These are phyloP conservation scores for Volucella inanis DNA, from an alignment of 2,888 invertebrate genomes.

Conservation along the genomic window DNA sequence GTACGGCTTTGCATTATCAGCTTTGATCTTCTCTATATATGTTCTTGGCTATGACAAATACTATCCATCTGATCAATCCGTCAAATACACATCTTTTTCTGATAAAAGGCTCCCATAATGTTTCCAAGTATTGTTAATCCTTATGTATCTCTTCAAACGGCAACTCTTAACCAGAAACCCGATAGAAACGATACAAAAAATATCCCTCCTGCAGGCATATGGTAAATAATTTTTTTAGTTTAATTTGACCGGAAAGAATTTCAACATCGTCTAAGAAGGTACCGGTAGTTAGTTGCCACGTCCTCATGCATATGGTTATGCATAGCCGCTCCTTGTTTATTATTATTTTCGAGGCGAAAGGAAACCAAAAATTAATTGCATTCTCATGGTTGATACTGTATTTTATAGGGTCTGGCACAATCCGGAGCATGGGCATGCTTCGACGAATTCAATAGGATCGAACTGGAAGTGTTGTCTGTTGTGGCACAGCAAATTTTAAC, in stretches of 20 bases:
- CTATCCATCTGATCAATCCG: no score
- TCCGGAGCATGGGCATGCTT: conserved; percentile 97
- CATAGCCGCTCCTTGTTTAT: neutral
- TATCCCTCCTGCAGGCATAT: neutral
- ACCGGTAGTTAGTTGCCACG: neutral
- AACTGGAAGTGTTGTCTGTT: conserved; percentile 95
- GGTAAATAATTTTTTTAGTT: conserved; percentile 42
- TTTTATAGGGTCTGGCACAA: conserved; percentile 90
- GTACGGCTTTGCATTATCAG: no score
- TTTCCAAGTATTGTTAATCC: no score
- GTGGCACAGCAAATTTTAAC: conserved; percentile 97
- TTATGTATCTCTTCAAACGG: no score
- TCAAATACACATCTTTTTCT: no score
- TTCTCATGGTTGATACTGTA: conserved; percentile 35
- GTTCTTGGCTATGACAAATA: no score
- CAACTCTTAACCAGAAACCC: no score
- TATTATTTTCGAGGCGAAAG: neutral
- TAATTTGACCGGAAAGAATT: conserved; percentile 11
- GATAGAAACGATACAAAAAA: conserved; percentile 5
- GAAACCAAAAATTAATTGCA: conserved; percentile 58
- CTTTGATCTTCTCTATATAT: no score
- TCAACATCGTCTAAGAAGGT: neutral
- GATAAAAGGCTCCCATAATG: no score
- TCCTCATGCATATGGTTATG: neutral
- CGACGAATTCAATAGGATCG: conserved; percentile 97